Conservation (phyloP, 2,797 vertebrate species). For the Nyctalus aviator region DNA sequence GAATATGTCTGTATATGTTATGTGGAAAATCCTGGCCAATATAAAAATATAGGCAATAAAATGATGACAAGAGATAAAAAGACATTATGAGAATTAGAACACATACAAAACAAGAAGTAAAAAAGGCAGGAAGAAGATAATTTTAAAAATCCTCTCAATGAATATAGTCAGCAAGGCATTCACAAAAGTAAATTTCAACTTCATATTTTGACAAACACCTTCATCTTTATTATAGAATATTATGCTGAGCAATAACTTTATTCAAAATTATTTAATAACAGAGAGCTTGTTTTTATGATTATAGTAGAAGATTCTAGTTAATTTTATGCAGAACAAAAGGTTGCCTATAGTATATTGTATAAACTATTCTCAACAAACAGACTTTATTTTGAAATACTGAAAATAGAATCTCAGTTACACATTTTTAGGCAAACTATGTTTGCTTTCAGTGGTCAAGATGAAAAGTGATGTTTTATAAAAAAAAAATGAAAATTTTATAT, state of each 20-base stretch:
- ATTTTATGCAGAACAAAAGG: neutral
- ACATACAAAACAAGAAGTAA: neutral
- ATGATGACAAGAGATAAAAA: neutral
- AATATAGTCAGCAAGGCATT: neutral
- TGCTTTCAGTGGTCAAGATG: neutral
- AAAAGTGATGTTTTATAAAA: neutral
- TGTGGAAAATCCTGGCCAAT: neutral
- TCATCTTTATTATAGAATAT: neutral
- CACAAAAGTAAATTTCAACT: neutral
- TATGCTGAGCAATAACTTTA: neutral
- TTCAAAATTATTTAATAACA: neutral
- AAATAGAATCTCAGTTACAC: neutral
- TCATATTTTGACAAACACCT: neutral
- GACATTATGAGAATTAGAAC: neutral
- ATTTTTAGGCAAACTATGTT: neutral
- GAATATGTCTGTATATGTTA: neutral
- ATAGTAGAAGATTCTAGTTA: neutral
- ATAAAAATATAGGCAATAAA: neutral
- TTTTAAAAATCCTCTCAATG: neutral
- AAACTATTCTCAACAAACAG: neutral
- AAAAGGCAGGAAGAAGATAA: neutral
- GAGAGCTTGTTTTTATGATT: neutral
- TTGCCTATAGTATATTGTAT: neutral
- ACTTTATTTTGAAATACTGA: neutral
- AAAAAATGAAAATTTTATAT: neutral